Percentiles rank a stretch among this genome's conserved stretches.
Evolutionary conservation across 2,797 vertebrate species (phyloP).

Genomic region (Ptychadena robeensis): DNA sequence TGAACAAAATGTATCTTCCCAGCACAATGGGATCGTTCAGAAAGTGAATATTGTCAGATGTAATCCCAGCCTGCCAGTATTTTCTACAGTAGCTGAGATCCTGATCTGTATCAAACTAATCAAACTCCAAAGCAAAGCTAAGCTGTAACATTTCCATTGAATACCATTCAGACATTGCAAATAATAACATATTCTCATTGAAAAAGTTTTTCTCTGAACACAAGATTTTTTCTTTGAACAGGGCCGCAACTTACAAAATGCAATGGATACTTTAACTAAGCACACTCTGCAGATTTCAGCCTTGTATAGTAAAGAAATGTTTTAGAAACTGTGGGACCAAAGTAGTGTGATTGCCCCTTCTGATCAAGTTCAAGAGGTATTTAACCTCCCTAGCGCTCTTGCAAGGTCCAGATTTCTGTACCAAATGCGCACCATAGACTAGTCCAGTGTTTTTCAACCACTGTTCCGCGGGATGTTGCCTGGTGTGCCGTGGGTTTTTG

Average conservation of each 20-base stretch:
- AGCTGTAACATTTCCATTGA: neutral
- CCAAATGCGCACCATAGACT: no score
- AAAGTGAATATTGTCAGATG: slow-evolving; percentile 39
- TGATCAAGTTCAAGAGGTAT: no score
- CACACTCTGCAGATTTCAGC: neutral
- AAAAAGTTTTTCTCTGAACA: neutral
- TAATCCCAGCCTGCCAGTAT: neutral
- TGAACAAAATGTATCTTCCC: slow-evolving; percentile 26
- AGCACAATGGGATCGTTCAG: slow-evolving; percentile 5
- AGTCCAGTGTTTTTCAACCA: no score
- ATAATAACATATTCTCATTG: neutral
- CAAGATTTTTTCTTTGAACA: neutral
- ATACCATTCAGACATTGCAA: neutral
- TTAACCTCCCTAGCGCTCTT: no score
- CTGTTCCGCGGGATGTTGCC: no score
- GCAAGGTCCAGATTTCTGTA: no score
- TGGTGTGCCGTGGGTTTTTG: no score
- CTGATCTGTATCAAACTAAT: slow-evolving; percentile 34
- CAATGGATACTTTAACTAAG: neutral
- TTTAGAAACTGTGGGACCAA: neutral
- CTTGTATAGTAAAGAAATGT: neutral
- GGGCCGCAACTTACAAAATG: neutral
- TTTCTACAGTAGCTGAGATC: neutral
- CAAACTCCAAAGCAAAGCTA: slow-evolving; percentile 12
- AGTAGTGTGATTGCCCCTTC: neutral